Evolutionary conservation across 1,140 invertebrate species (phyloP).

Genomic region (Laupala kohalensis): DNA sequence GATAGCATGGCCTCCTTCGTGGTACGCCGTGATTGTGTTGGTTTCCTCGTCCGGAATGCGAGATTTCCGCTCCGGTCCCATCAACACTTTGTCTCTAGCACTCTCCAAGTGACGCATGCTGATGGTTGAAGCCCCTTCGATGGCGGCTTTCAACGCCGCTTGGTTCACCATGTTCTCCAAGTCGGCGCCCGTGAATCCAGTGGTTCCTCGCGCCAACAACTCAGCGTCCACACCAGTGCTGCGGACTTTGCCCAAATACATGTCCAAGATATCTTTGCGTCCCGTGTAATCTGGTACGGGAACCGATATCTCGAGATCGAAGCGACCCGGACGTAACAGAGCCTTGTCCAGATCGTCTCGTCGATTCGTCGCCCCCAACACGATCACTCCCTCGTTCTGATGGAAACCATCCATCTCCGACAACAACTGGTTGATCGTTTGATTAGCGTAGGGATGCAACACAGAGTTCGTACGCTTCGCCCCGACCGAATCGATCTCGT

Average conservation of each 20-base stretch:
- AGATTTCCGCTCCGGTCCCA: constrained; percentile 51
- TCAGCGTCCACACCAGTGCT: constrained; percentile 71
- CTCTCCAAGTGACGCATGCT: constrained; percentile 86
- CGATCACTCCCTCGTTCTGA: constrained; percentile 94
- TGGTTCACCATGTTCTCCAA: constrained; percentile 80
- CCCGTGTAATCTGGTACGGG: constrained; percentile 81
- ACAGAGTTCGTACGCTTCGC: constrained; percentile 89
- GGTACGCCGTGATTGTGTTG: constrained; percentile 48
- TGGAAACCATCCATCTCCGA: constrained; percentile 98
- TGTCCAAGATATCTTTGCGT: constrained; percentile 78
- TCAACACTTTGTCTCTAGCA: constrained; percentile 88
- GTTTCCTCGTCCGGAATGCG: constrained; percentile 46
- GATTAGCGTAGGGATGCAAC: constrained; percentile 95
- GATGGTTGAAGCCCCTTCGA: constrained; percentile 78
- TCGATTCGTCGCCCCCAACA: constrained; percentile 93
- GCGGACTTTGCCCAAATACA: constrained; percentile 65
- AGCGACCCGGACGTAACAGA: constrained; percentile 82
- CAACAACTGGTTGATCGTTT: constrained; percentile 96
- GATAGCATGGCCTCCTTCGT: constrained; percentile 53
- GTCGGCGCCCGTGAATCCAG: constrained; percentile 95
- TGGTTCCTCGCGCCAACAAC: constrained; percentile 74
- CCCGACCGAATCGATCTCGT: constrained; percentile 98
- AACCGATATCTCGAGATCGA: constrained; percentile 90
- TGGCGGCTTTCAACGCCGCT: constrained; percentile 71
- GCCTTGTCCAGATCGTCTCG: constrained; percentile 92